Evolutionary conservation across 2,113 vertebrate species (phyloP).

Genomic region (Ptilorrhoa leucosticta): DNA sequence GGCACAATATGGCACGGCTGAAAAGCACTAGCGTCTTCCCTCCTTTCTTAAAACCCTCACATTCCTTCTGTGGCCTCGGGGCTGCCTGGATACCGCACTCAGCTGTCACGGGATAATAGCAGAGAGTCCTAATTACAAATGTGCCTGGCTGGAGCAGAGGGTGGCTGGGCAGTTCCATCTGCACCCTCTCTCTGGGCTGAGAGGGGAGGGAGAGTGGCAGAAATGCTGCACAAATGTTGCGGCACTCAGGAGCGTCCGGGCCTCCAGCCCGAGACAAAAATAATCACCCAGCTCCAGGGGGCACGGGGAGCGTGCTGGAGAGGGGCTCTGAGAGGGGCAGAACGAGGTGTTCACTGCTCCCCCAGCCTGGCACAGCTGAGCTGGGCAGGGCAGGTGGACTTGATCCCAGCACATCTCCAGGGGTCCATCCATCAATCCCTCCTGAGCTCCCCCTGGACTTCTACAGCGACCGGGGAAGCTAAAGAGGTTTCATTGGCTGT

Average conservation of each 20-base stretch:
- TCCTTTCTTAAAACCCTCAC: background rate
- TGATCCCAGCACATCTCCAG: background rate
- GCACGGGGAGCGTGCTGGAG: background rate
- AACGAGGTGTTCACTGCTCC: background rate
- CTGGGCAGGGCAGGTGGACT: background rate
- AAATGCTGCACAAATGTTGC: background rate
- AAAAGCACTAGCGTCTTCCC: background rate
- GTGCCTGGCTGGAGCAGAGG: background rate
- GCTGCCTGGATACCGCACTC: conserved; percentile 20
- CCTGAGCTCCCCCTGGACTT: background rate
- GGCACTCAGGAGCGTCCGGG: background rate
- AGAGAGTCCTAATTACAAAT: background rate
- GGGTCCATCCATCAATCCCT: background rate
- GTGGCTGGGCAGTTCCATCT: conserved; percentile 13
- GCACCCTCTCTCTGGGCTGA: background rate
- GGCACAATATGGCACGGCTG: background rate
- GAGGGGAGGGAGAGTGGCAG: background rate
- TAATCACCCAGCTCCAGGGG: background rate
- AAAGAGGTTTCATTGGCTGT: background rate
- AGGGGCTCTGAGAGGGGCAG: background rate
- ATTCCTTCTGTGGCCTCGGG: background rate
- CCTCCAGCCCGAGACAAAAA: background rate
- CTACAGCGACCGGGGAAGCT: background rate
- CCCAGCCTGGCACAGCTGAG: background rate
- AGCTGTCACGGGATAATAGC: conserved; percentile 15